Conservation (phyloP, 1,140 invertebrate genomes). For the Doryteuthis pealeii region DNA sequence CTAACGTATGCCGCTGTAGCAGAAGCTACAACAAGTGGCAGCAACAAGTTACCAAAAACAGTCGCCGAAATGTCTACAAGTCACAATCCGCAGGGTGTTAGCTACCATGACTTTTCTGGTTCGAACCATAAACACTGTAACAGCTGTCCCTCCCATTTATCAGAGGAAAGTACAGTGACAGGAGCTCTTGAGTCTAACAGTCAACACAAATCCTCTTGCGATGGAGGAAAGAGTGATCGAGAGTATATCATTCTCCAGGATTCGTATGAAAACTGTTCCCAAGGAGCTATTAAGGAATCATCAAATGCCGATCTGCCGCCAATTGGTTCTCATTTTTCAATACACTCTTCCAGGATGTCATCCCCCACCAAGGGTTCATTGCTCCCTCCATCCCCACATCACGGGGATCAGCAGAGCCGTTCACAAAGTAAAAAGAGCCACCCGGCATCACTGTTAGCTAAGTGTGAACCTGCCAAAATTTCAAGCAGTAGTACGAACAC, state of each 20-base stretch:
- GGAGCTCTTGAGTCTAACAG: too few species aligned
- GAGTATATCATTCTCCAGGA: neutral
- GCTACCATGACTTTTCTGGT: constrained; percentile 7
- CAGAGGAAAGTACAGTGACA: neutral
- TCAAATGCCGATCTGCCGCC: neutral
- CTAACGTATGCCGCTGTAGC: neutral
- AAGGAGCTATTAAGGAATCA: neutral
- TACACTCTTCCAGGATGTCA: neutral
- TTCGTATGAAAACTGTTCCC: neutral
- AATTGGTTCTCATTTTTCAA: too few species aligned
- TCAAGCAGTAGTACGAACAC: neutral
- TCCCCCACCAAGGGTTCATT: neutral
- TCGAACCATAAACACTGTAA: neutral
- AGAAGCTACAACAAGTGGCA: neutral
- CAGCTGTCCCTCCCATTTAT: neutral
- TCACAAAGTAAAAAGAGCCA: neutral
- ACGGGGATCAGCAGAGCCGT: neutral
- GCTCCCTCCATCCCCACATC: neutral
- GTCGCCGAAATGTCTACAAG: neutral
- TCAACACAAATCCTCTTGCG: neutral
- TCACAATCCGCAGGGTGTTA: constrained; percentile 7
- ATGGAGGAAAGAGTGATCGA: neutral
- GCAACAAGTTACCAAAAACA: neutral
- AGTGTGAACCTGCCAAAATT: neutral
- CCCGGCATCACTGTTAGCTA: neutral